These are phyloP conservation scores for Maniola jurtina DNA, from an alignment of 1,140 invertebrate genomes.

Conservation along the genomic window DNA sequence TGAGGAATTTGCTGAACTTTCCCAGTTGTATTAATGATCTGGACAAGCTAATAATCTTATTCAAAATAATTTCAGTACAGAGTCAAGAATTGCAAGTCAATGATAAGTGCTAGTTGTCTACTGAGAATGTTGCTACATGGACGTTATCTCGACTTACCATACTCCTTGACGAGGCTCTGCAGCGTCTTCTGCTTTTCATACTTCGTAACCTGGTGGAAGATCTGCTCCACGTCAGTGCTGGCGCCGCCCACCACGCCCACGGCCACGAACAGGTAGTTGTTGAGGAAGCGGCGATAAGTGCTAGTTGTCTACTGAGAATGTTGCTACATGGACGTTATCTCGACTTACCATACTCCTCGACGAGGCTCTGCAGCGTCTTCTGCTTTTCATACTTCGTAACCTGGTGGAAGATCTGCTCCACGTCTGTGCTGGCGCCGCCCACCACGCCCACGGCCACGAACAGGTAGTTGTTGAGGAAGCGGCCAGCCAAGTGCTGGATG, in stretches of 20 bases:
- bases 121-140: conserved; percentile 94
- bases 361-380: conserved; percentile 84
- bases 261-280: conserved; percentile 90
- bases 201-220: conserved; percentile 86
- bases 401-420: conserved; percentile 90
- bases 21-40: too few species aligned
- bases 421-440: conserved; percentile 94
- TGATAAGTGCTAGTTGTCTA: conserved; percentile 89
- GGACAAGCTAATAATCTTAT: neutral
- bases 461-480: conserved; percentile 89
- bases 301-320: conserved; percentile 92
- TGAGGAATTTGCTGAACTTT: too few species aligned
- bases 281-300: conserved; percentile 87
- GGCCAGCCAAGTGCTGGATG: conserved; percentile 87
- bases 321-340: too few species aligned
- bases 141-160: conserved; percentile 72
- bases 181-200: conserved; percentile 88
- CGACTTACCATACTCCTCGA: conserved; percentile 80
- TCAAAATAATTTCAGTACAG: too few species aligned
- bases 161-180: conserved; percentile 83
- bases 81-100: too few species aligned
- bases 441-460: conserved; percentile 93
- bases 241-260: conserved; percentile 95
- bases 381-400: conserved; percentile 88
- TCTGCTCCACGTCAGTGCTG: conserved; percentile 93